These are phyloP conservation scores for Scaptomyza graminum DNA, from an alignment of 1,140 invertebrate genomes.

Conservation along the genomic window DNA sequence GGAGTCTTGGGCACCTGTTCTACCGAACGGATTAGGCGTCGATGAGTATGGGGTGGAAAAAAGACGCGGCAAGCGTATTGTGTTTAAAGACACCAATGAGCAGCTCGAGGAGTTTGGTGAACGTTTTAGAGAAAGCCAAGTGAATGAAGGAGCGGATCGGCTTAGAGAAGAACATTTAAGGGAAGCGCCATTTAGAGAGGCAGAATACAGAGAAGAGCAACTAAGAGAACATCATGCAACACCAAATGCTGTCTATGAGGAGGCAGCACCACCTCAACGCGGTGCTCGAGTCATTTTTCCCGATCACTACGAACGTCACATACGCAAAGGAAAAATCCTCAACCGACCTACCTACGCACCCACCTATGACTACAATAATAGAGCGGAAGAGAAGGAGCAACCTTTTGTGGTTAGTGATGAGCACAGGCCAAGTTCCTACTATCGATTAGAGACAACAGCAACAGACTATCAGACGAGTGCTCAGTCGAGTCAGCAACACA, in stretches of 20 bases:
- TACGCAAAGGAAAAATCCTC: slow-evolving; percentile 69
- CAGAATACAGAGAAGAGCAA: slow-evolving; percentile 9
- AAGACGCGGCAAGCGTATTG: slow-evolving; percentile 63
- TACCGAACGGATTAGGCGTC: slow-evolving; percentile 52
- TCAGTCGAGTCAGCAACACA: slow-evolving; percentile 12
- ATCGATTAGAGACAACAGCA: slow-evolving; percentile 45
- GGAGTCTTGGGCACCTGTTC: slow-evolving; percentile 57
- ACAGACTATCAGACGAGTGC: slow-evolving; percentile 17
- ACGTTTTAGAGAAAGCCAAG: slow-evolving; percentile 10
- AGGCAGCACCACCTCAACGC: slow-evolving; percentile 64
- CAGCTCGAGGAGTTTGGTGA: slow-evolving; percentile 41
- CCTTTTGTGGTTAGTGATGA: slow-evolving; percentile 63
- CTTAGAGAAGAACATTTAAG: slow-evolving; percentile 6
- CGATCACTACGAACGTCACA: slow-evolving; percentile 68
- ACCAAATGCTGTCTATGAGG: slow-evolving; percentile 60
- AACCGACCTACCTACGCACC: slow-evolving; percentile 71
- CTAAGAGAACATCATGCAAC: slow-evolving; percentile 21
- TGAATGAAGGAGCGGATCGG: slow-evolving; percentile 13
- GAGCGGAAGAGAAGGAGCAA: slow-evolving; percentile 51
- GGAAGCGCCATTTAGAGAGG: slow-evolving; percentile 21
- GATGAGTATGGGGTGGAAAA: slow-evolving; percentile 51
- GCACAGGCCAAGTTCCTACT: slow-evolving; percentile 45
- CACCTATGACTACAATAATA: slow-evolving; percentile 59
- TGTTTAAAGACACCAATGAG: slow-evolving; percentile 65
- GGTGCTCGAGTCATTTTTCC: slow-evolving; percentile 67